A percentile compares a stretch with the other conserved stretches of the same genome.
phyloP scores from a whole-genome alignment of 1,140 invertebrate genomes.

The Microvelia longipes region DNA sequence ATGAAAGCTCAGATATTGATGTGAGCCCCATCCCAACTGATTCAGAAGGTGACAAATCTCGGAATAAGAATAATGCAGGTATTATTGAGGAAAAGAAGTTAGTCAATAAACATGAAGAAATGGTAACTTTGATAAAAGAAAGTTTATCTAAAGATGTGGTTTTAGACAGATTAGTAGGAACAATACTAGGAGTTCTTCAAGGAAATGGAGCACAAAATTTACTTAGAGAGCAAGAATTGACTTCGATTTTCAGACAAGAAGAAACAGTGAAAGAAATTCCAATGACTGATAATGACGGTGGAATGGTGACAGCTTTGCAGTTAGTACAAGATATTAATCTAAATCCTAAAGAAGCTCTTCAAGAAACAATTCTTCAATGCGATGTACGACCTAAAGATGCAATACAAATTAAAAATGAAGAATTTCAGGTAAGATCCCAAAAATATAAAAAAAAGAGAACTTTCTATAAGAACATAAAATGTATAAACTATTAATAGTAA shows the following conservation, averaged over 20 bases:
- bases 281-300: not conserved
- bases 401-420: not conserved
- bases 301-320: not conserved
- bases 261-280: not conserved
- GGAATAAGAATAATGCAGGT: not conserved
- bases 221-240: not conserved
- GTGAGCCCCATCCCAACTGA: constrained; percentile 11
- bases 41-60: constrained; percentile 2
- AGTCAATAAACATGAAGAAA: constrained; percentile 7
- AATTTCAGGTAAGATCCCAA: not conserved
- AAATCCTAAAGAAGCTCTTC: not conserved
- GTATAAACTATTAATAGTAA: no score
- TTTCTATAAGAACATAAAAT: no score
- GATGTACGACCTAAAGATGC: not conserved
- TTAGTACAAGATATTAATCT: not conserved
- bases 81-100: constrained; percentile 2
- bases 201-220: not conserved
- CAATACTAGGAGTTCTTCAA: constrained; percentile 18
- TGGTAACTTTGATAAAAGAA: constrained; percentile 19
- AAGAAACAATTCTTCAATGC: not conserved
- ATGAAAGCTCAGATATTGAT: constrained; percentile 9
- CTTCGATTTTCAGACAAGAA: not conserved
- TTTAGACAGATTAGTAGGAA: constrained; percentile 17
- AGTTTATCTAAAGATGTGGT: constrained; percentile 19
- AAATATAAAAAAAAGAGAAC: no score